A percentile compares a stretch with the other conserved stretches of the same genome.
phyloP scores from a whole-genome alignment of 2,888 invertebrate species.

The Lithophane socia region DNA sequence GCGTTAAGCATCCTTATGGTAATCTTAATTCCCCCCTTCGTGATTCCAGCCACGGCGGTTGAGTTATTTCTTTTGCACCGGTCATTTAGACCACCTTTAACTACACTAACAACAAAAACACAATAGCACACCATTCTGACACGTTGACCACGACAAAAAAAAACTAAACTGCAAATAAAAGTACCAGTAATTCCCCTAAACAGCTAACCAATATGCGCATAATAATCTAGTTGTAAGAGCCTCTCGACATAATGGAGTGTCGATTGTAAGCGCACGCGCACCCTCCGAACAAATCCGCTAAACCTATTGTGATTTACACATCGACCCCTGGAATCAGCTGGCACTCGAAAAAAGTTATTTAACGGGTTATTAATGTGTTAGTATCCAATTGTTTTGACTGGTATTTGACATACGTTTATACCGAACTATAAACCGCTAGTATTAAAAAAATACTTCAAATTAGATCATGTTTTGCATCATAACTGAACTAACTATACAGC shows the following conservation, averaged over 20 bases:
- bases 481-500: no score
- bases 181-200: slow-evolving; percentile 70
- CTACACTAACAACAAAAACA: not conserved
- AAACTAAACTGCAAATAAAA: slow-evolving; percentile 55
- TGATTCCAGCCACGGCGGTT: not conserved
- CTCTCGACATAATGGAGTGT: slow-evolving; percentile 87
- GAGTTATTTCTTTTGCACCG: not conserved
- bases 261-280: slow-evolving; percentile 76
- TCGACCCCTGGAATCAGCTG: slow-evolving; percentile 79
- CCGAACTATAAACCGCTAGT: no score
- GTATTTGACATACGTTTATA: slow-evolving; percentile 4
- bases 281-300: slow-evolving; percentile 77
- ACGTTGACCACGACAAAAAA: slow-evolving; percentile 34
- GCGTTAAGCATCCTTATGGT: no score
- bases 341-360: slow-evolving; percentile 75
- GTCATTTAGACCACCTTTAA: not conserved
- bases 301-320: slow-evolving; percentile 81
- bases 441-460: no score
- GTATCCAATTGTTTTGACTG: slow-evolving; percentile 62
- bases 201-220: slow-evolving; percentile 85
- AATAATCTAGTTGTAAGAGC: slow-evolving; percentile 80
- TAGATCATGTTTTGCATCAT: no score
- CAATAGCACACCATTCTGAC: not conserved
- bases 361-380: slow-evolving; percentile 62
- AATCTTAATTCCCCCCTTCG: not conserved